Conservation (phyloP, 2,797 vertebrate genomes). For the Novumbra hubbsi region DNA sequence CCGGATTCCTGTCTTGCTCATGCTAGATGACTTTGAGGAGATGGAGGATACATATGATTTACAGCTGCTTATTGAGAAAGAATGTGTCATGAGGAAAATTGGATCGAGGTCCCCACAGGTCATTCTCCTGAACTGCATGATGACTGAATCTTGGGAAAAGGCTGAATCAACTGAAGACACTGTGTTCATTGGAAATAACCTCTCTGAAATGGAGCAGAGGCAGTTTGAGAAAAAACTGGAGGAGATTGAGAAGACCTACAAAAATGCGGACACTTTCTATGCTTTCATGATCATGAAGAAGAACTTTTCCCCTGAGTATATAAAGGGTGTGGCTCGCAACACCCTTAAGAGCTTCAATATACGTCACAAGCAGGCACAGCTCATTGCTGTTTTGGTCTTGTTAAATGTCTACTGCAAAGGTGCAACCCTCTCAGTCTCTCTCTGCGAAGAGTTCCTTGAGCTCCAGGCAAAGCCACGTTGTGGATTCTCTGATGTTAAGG, state of each 20-base stretch:
- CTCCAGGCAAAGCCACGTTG: constrained; percentile 49
- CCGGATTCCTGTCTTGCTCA: constrained; percentile 73
- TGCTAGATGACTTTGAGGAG: constrained; percentile 83
- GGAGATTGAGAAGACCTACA: constrained; percentile 57
- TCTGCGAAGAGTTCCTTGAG: constrained; percentile 67
- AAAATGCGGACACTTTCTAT: constrained; percentile 66
- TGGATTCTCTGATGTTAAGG: constrained; percentile 48
- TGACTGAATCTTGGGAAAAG: constrained; percentile 36
- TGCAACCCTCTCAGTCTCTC: constrained; percentile 57
- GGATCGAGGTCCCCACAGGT: constrained; percentile 53
- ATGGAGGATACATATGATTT: constrained; percentile 71
- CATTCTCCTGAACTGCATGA: constrained; percentile 69
- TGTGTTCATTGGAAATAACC: constrained; percentile 56
- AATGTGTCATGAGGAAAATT: constrained; percentile 42
- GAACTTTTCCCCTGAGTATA: constrained; percentile 62
- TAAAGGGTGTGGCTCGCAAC: constrained; percentile 59
- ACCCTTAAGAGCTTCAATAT: constrained; percentile 63
- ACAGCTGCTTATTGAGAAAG: constrained; percentile 59
- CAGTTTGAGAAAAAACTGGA: constrained; percentile 58
- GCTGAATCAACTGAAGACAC: constrained; percentile 37
- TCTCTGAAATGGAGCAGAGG: constrained; percentile 58
- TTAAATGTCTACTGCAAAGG: constrained; percentile 55
- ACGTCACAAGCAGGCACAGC: constrained; percentile 54
- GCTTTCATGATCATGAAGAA: constrained; percentile 74
- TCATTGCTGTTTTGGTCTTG: constrained; percentile 65